Evolutionary conservation across 2,888 invertebrate genomes (phyloP).

Genomic region (Galeruca laticollis): DNA sequence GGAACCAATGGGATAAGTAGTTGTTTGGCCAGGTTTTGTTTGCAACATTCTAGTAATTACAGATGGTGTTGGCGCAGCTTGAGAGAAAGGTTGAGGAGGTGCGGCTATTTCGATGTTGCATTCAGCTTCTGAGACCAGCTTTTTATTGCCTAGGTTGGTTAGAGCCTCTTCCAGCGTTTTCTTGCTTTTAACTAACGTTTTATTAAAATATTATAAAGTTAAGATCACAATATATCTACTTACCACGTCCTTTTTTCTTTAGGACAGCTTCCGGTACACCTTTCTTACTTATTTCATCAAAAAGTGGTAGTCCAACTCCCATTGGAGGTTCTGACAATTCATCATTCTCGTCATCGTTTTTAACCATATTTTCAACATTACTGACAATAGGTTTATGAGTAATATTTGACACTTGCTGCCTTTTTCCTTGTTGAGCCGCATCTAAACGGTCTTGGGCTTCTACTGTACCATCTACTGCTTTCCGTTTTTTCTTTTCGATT

Average conservation of each 20-base stretch:
- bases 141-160: conserved; percentile 69
- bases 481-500: conserved; percentile 26
- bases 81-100: conserved; percentile 69
- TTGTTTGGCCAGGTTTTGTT: conserved; percentile 58
- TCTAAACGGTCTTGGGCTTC: conserved; percentile 5
- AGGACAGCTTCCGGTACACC: conserved; percentile 59
- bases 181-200: conserved; percentile 54
- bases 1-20: conserved; percentile 54
- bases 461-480: conserved; percentile 23
- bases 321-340: conserved; percentile 62
- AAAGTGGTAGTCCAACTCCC: conserved; percentile 60
- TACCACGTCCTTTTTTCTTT: conserved; percentile 65
- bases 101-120: conserved; percentile 65
- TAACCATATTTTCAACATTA: conserved; percentile 52
- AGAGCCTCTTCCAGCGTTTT: conserved; percentile 66
- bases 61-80: conserved; percentile 69
- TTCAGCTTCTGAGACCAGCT: conserved; percentile 60
- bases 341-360: conserved; percentile 57
- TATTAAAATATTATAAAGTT: not conserved
- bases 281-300: conserved; percentile 57
- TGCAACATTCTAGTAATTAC: conserved; percentile 76
- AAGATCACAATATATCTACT: conserved; percentile 17
- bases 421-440: conserved; percentile 52
- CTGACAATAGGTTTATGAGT: conserved; percentile 54
- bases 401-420: conserved; percentile 51